A percentile compares a stretch with the other conserved stretches of the same genome.
phyloP scores from a whole-genome alignment of 1,140 invertebrate species.

The Riptortus pedestris region DNA sequence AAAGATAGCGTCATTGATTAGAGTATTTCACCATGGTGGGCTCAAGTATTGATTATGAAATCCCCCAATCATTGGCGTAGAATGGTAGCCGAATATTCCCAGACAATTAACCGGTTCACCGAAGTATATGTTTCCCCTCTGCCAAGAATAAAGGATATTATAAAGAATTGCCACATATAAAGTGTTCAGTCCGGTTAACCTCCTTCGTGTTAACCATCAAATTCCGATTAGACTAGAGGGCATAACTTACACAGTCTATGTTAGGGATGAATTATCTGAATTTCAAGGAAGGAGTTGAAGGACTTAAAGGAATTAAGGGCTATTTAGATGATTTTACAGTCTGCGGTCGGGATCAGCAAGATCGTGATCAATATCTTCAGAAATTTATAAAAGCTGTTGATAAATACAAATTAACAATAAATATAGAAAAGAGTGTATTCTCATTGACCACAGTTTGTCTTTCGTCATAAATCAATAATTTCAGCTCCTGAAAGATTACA shows the following conservation, averaged over 20 bases:
- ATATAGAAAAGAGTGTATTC: not conserved
- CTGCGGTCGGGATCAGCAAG: no score
- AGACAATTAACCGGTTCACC: no score
- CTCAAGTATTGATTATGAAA: no score
- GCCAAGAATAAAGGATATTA: not conserved
- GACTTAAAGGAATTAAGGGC: not conserved
- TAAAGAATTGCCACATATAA: not conserved
- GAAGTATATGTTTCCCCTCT: not conserved
- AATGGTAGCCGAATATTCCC: no score
- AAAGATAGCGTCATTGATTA: not conserved
- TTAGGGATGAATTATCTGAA: no score
- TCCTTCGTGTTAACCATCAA: not conserved
- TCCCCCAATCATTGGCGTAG: no score
- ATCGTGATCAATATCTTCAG: no score
- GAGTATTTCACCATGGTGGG: not conserved
- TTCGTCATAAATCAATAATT: not conserved
- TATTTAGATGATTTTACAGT: no score
- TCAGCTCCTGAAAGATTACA: no score
- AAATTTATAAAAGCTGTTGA: no score
- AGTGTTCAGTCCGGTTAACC: not conserved
- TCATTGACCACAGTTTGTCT: not conserved
- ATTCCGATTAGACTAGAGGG: not conserved
- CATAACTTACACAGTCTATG: not conserved
- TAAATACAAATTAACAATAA: no score
- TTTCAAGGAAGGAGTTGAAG: conserved; percentile 1